Percentiles rank a stretch among this genome's conserved stretches.
phyloP scores from a whole-genome alignment of 1,140 invertebrate genomes.

The Bacillus rossius region DNA sequence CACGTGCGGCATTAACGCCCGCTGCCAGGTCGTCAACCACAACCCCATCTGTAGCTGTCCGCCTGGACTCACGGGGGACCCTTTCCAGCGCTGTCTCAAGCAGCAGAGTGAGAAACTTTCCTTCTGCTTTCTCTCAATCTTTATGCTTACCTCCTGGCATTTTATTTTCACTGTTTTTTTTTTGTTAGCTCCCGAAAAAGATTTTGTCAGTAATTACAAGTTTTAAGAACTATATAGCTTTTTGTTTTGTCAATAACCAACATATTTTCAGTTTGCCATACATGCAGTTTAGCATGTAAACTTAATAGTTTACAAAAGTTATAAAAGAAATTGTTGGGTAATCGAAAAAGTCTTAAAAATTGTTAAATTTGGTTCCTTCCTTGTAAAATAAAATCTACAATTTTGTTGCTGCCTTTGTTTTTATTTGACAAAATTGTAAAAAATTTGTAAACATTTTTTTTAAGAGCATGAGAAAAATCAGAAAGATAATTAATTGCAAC shows the following conservation, averaged over 20 bases:
- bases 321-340: too few species aligned
- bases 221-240: not conserved
- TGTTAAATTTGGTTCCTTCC: too few species aligned
- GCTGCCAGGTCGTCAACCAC: conserved; percentile 65
- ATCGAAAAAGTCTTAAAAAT: too few species aligned
- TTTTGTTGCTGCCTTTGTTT: too few species aligned
- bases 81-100: conserved; percentile 55
- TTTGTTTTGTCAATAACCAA: not conserved
- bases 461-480: too few species aligned
- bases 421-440: too few species aligned
- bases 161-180: not conserved
- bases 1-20: conserved; percentile 61
- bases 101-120: conserved; percentile 47
- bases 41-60: conserved; percentile 63
- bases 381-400: too few species aligned
- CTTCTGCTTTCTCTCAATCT: not conserved
- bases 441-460: too few species aligned
- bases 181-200: not conserved
- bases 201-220: not conserved
- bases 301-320: too few species aligned
- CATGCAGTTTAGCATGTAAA: too few species aligned
- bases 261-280: not conserved
- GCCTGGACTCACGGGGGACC: conserved; percentile 57
- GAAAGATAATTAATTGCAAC: too few species aligned
- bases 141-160: not conserved